phyloP scores from a whole-genome alignment of 1,140 invertebrate genomes.

The Aphelinus atriplicis region DNA sequence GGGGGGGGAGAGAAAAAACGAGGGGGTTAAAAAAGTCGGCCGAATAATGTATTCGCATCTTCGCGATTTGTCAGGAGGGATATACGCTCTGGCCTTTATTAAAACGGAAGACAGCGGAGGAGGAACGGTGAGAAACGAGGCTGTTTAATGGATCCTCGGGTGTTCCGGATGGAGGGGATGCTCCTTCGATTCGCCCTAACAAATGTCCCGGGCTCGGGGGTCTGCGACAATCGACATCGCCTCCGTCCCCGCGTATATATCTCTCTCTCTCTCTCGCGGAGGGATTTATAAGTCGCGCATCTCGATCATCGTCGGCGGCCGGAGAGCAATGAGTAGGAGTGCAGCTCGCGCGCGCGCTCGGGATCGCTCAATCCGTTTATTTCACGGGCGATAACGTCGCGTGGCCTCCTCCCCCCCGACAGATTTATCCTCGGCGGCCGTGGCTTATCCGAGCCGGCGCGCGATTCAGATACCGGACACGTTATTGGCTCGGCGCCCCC shows the following conservation, averaged over 20 bases:
- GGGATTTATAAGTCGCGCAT: conserved; percentile 13
- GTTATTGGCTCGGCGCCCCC: no score
- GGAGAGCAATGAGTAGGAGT: conserved; percentile 2
- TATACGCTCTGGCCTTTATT: conserved; percentile 23
- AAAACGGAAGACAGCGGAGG: conserved; percentile 4
- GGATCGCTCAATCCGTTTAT: conserved; percentile 22
- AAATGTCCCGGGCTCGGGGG: conserved; percentile 14
- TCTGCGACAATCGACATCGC: conserved; percentile 16
- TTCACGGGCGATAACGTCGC: conserved; percentile 35
- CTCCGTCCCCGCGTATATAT: not conserved
- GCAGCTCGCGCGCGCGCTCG: no score
- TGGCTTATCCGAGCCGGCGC: not conserved
- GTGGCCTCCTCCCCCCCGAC: not conserved
- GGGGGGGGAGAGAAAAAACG: not conserved
- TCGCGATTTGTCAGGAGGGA: conserved; percentile 33
- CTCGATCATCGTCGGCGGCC: conserved; percentile 20
- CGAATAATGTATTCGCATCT: conserved; percentile 23
- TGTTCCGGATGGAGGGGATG: no score
- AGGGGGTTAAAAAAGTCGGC: no score
- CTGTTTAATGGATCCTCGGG: conserved; percentile 23
- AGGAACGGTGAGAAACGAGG: conserved; percentile 16
- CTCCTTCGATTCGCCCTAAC: conserved; percentile 6
- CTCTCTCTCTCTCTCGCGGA: not conserved
- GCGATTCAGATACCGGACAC: not conserved
- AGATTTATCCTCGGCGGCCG: conserved; percentile 11